Percentiles rank a stretch among this genome's conserved stretches.
Evolutionary conservation across 2,888 invertebrate species (phyloP).

Genomic region (Drosophila prostipennis): DNA sequence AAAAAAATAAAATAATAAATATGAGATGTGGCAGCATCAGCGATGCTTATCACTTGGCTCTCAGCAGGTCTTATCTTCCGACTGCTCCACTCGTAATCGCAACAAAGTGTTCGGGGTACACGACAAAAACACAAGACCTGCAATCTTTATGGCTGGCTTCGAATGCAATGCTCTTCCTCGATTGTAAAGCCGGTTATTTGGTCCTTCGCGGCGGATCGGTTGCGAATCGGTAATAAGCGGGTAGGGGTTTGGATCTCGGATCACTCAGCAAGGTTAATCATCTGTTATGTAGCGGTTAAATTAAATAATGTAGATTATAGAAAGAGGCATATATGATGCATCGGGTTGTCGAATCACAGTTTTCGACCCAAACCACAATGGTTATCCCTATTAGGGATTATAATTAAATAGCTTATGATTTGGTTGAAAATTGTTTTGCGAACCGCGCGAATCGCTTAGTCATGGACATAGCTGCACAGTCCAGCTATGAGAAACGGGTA

Average conservation of each 20-base stretch:
- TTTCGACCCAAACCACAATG: neutral
- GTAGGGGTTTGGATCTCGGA: neutral
- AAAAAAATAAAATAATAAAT: neutral
- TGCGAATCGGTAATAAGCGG: constrained; percentile 2
- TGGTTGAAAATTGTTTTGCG: neutral
- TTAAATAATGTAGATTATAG: too few relatives aligned
- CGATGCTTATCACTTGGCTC: constrained; percentile 8
- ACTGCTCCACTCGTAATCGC: neutral
- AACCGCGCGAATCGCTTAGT: constrained; percentile 3
- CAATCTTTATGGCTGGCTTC: constrained; percentile 7
- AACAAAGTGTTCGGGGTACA: constrained; percentile 10
- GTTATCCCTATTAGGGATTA: neutral
- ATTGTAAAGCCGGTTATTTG: neutral
- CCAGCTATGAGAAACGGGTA: constrained; percentile 5
- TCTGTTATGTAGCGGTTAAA: too few relatives aligned
- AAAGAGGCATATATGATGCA: neutral
- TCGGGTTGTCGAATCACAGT: neutral
- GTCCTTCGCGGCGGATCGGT: neutral
- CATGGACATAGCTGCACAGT: constrained; percentile 1
- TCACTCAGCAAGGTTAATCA: neutral
- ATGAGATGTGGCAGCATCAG: constrained; percentile 4
- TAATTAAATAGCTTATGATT: neutral
- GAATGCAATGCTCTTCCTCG: constrained; percentile 7
- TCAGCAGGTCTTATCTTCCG: constrained; percentile 6
- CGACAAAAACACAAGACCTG: constrained; percentile 3